Base-by-base conservation (phyloP, 1,140 invertebrate genomes). In the Cecropterus lyciades region DNA sequence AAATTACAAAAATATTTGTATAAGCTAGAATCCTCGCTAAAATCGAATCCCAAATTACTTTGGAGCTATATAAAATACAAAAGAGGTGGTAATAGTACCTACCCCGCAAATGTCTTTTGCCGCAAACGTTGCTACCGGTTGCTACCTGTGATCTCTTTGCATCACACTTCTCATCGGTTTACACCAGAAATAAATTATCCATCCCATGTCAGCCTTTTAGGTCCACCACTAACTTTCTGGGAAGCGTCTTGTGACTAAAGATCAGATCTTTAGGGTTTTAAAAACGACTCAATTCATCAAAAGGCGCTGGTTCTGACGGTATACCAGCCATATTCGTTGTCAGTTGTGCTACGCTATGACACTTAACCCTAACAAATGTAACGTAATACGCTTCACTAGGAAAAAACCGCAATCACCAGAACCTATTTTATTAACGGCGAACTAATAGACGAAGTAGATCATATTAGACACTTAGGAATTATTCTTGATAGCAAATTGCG, bases 21-120 rank as follows among this genome's bases (percentile, higher is more conserved):
- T 13, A 43, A 11, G 46, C n/a, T n/a, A n/a, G n/a, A n/a, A n/a
- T n/a, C n/a, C n/a, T n/a, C n/a, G n/a, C n/a, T n/a, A n/a, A n/a
- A n/a, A n/a, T n/a, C n/a, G n/a, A n/a, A n/a, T n/a, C n/a, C n/a
- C n/a, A n/a, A n/a, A n/a, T n/a, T n/a, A n/a, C 46, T 65, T 14
- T 70, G 68, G 63, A 46, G 52, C 9, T 70, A 62, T 16, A 17
- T 70, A 8, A 70, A 56, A n/a, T 55, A 62, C n/a, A 70, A 65
- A 65, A 65, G 59, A 62, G 27, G 49, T 5, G 42, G 45, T 13
- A 55, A 13, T 13, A 62, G 55, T 10, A 55, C 46, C 17, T 70
- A 42, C 33, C 68, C 68, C 4, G 27, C 62, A 1, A 24, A 17
- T 65, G 56, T 49, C 46, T 0, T 20, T n/a, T 10, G 55, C 16